Evolutionary conservation across 2,113 vertebrate genomes (phyloP), one percentile per base, ranked within the genome.

Genomic region (Talpa occidentalis): DNA sequence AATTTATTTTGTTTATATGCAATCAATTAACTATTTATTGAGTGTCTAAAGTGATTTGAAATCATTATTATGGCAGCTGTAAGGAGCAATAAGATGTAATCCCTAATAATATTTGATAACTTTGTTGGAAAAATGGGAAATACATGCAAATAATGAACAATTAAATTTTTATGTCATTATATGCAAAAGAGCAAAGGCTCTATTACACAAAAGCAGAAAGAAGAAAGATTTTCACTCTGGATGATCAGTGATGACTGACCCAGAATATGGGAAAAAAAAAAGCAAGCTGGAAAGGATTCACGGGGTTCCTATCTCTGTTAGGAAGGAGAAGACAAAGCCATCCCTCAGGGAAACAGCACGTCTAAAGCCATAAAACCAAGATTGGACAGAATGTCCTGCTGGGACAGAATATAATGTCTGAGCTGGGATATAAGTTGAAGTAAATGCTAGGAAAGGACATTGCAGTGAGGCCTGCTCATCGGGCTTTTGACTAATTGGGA

Each of bases 1-100:
- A 70, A 94, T 93, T 74, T 76, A 60, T 89, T 88, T 92, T 90
- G 66, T 56, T 96, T 94, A 74, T 66, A 74, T 52, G 8, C 11
- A 93, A 86, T 37, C 28, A 74, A 79, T 86, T 32, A 81, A 77
- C 69, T 94, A 54, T 40, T 94, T 88, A 87, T 81, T 77, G 17
- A 91, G 3, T 91, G 47, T 7, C 72, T 74, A 47, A 81, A 64
- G n/a, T 95, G 49, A 42, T 28, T 80, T 62, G 4, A 32, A 86
- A 64, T 73, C 49, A 32, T 77, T 47, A 88, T 88, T 60, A 26
- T 87, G 24, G 70, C 32, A 94, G 40, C 44, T 89, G 11, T 15
- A 64, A 88, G 35, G 77, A 91, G 8, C 92, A 17, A 64, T 82
- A 90, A 76, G 22, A 85, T 19, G 77, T 59, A 52, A 94, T 47